These are phyloP conservation scores for Macaria liturata DNA, from an alignment of 2,888 invertebrate species.

Conservation along the genomic window DNA sequence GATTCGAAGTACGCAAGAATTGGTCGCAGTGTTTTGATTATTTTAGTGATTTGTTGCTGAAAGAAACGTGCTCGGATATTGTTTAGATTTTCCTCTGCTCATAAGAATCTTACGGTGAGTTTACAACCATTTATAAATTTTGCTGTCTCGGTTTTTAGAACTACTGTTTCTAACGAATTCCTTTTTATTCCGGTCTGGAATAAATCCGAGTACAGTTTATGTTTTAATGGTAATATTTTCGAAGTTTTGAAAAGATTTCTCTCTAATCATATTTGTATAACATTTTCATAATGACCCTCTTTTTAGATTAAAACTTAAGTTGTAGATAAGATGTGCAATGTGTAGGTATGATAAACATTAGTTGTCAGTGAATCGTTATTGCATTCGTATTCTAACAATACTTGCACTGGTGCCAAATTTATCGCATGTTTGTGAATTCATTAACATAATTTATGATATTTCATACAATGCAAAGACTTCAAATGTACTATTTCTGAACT, in stretches of 20 bases:
- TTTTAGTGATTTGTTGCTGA: constrained; percentile 48
- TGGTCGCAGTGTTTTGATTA: constrained; percentile 38
- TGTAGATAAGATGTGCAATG: background rate
- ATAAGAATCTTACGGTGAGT: constrained; percentile 31
- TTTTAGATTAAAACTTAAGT: too few relatives aligned
- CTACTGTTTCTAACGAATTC: background rate
- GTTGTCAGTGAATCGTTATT: constrained; percentile 2
- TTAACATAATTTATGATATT: constrained; percentile 3
- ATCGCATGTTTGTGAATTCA: constrained; percentile 1
- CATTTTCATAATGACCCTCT: too few relatives aligned
- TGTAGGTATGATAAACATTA: constrained; percentile 2
- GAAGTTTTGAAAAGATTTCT: background rate
- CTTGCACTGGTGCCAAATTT: constrained; percentile 9
- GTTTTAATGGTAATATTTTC: too few relatives aligned
- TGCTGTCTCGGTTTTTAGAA: background rate
- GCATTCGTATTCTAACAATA: constrained; percentile 5
- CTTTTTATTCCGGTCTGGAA: too few relatives aligned
- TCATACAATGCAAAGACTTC: too few relatives aligned
- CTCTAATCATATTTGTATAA: background rate
- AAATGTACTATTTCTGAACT: too few relatives aligned
- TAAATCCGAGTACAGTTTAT: too few relatives aligned
- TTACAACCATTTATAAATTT: constrained; percentile 13
- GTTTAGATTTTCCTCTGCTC: constrained; percentile 35
- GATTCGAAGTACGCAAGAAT: background rate
- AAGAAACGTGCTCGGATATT: constrained; percentile 42